These are phyloP conservation scores for Actinernus sp. DNA, from an alignment of 92 coral and sea anemone species.

Conservation along the genomic window DNA sequence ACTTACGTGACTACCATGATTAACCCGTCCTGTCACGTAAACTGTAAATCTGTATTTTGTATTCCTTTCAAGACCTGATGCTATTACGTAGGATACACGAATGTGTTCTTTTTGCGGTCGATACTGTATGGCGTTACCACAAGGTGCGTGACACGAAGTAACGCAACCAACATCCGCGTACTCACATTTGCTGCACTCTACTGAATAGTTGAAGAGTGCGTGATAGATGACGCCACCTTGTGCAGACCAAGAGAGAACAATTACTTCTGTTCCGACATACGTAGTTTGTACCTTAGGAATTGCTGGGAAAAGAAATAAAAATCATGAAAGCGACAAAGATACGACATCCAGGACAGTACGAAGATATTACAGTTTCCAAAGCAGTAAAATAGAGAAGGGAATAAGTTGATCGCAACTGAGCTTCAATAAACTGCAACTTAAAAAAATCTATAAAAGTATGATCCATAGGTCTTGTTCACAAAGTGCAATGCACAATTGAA, in stretches of 20 bases:
- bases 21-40: background rate
- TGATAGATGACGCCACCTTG: too few relatives aligned
- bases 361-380: too few relatives aligned
- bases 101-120: constrained; percentile 1
- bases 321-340: too few relatives aligned
- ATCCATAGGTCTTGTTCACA: too few relatives aligned
- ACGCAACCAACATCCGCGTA: constrained; percentile 7
- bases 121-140: constrained; percentile 27
- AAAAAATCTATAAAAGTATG: too few relatives aligned
- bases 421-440: too few relatives aligned
- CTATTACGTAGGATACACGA: constrained; percentile 6
- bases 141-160: constrained; percentile 10
- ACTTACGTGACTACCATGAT: background rate
- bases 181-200: constrained; percentile 24
- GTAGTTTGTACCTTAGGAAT: background rate
- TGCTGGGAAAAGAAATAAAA: too few relatives aligned
- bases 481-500: too few relatives aligned
- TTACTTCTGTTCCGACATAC: background rate
- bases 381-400: too few relatives aligned
- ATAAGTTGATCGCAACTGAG: too few relatives aligned
- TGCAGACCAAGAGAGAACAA: background rate
- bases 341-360: too few relatives aligned
- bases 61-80: background rate
- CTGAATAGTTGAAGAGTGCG: constrained; percentile 13
- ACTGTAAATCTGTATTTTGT: background rate